These are phyloP conservation scores for Selenia dentaria DNA, from an alignment of 2,888 invertebrate species.

Conservation along the genomic window DNA sequence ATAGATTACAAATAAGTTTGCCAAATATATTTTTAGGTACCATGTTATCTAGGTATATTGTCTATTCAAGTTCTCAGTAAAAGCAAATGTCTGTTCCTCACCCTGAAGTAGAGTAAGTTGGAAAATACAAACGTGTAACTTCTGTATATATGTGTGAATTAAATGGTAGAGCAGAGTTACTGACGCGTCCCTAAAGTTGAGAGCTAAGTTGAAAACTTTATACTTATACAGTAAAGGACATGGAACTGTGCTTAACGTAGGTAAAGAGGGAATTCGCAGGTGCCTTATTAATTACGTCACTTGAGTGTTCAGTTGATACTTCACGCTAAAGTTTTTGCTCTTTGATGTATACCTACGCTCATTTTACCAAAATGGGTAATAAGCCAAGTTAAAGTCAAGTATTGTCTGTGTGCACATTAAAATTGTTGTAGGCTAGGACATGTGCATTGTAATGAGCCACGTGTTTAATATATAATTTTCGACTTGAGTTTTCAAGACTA, in stretches of 20 bases:
- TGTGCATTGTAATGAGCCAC: no score
- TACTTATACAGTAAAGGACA: slow-evolving; percentile 36
- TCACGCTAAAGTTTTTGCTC: slow-evolving; percentile 6
- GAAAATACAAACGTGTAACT: slow-evolving; percentile 21
- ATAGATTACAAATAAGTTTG: no score
- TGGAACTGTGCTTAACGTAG: slow-evolving; percentile 38
- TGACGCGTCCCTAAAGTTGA: slow-evolving; percentile 39
- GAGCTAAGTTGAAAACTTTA: slow-evolving; percentile 40
- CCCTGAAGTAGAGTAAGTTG: slow-evolving; percentile 21
- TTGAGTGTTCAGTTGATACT: slow-evolving; percentile 25
- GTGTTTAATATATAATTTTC: no score
- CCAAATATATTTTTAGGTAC: no score
- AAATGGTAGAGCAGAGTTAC: slow-evolving; percentile 36
- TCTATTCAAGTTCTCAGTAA: slow-evolving; percentile 31
- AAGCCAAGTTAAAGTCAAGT: slow-evolving; percentile 1
- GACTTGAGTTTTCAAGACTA: no score
- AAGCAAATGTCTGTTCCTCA: slow-evolving; percentile 17
- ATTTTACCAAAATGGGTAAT: slow-evolving; percentile 5
- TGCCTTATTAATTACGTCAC: slow-evolving; percentile 33
- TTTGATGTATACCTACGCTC: slow-evolving; percentile 14
- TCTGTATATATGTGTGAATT: slow-evolving; percentile 31
- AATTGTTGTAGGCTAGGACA: no score
- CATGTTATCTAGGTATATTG: no score
- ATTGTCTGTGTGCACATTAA: background rate
- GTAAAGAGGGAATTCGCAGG: slow-evolving; percentile 33